phyloP scores from a whole-genome alignment of 2,888 invertebrate genomes.

The Tethea ocularis region DNA sequence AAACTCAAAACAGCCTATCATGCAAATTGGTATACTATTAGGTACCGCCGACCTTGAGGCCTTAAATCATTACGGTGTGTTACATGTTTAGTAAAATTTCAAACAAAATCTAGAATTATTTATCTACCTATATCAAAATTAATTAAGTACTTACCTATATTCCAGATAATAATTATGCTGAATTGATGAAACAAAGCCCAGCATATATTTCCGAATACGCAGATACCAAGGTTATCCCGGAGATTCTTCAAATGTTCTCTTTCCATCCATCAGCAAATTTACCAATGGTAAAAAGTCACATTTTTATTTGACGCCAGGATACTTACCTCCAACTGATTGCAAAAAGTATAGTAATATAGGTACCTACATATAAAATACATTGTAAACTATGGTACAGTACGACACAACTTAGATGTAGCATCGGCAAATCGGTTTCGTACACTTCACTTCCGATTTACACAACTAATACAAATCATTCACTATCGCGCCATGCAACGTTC shows the following conservation, averaged over 20 bases:
- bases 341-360: too few species aligned
- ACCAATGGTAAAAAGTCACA: slow-evolving; percentile 46
- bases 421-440: too few species aligned
- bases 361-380: too few species aligned
- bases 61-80: slow-evolving; percentile 81
- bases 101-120: too few species aligned
- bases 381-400: too few species aligned
- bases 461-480: too few species aligned
- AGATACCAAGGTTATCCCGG: slow-evolving; percentile 83
- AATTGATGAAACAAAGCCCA: slow-evolving; percentile 82
- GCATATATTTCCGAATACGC: slow-evolving; percentile 82
- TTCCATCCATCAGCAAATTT: slow-evolving; percentile 49
- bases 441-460: too few species aligned
- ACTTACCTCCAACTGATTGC: too few species aligned
- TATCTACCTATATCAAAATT: too few species aligned
- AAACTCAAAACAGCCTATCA: slow-evolving; percentile 74
- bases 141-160: too few species aligned
- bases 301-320: neutral
- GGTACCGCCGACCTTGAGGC: slow-evolving; percentile 88
- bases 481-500: too few species aligned
- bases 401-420: too few species aligned
- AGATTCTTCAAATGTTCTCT: slow-evolving; percentile 73
- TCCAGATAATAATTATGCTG: slow-evolving; percentile 83
- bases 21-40: slow-evolving; percentile 86
- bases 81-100: slow-evolving; percentile 4